phyloP scores from a whole-genome alignment of 2,888 invertebrate species.

The Hydropsyche betteni region DNA sequence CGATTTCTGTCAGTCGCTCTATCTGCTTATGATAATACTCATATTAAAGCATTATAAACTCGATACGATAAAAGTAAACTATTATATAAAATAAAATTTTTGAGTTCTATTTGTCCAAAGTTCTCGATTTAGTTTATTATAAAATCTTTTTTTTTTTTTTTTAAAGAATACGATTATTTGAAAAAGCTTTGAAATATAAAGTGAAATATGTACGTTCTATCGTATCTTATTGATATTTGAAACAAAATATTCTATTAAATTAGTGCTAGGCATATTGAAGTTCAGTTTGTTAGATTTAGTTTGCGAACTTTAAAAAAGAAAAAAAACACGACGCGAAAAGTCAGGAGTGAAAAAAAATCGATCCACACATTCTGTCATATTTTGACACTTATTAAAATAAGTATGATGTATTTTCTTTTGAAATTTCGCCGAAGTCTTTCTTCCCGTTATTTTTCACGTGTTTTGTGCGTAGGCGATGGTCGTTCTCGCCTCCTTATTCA shows the following conservation, averaged over 20 bases:
- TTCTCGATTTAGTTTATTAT: too few species aligned
- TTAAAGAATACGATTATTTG: background rate
- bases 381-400: background rate
- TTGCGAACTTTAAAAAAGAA: constrained; percentile 51
- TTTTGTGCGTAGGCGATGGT: constrained; percentile 4
- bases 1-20: too few species aligned
- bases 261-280: too few species aligned
- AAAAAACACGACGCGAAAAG: constrained; percentile 56
- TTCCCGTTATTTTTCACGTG: background rate
- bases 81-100: too few species aligned
- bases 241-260: background rate
- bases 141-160: background rate
- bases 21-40: too few species aligned
- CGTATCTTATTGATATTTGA: background rate
- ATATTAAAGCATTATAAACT: too few species aligned
- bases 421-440: too few species aligned
- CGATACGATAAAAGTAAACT: too few species aligned
- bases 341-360: constrained; percentile 56
- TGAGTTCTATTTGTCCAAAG: too few species aligned
- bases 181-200: background rate
- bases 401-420: background rate
- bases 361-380: constrained; percentile 52
- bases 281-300: too few species aligned
- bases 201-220: background rate
- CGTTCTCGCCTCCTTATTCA: constrained; percentile 15